Conservation (phyloP, 2,797 vertebrate species). For the Antrozous pallidus region DNA sequence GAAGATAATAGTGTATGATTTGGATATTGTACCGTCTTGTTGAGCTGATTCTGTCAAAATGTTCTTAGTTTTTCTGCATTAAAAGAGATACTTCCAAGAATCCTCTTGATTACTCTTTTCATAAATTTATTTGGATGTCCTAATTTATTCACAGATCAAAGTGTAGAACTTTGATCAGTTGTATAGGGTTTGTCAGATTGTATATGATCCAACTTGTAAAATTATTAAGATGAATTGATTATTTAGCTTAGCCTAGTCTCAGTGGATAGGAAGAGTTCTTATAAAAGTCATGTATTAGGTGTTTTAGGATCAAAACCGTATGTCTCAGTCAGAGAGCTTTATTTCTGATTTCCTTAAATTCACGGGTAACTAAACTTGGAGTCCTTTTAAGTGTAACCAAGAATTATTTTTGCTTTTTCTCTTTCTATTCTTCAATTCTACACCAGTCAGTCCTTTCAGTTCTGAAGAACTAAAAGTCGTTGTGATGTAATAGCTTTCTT, state of each 20-base stretch:
- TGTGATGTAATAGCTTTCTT: background rate
- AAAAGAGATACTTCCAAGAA: constrained; percentile 29
- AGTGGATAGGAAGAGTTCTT: background rate
- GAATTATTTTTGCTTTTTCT: constrained; percentile 39
- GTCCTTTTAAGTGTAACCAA: background rate
- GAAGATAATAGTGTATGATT: constrained; percentile 9
- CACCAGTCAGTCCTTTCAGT: background rate
- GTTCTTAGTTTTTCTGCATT: background rate
- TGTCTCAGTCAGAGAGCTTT: background rate
- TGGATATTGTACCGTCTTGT: background rate
- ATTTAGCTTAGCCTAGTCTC: constrained; percentile 33
- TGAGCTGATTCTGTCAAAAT: constrained; percentile 29
- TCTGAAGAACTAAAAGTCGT: constrained; percentile 1
- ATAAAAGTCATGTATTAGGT: background rate
- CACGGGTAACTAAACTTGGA: background rate
- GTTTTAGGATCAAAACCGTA: constrained; percentile 5
- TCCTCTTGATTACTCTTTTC: constrained; percentile 17
- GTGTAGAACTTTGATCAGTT: background rate
- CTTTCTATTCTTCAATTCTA: background rate
- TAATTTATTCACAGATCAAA: constrained; percentile 2
- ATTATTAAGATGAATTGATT: constrained; percentile 20
- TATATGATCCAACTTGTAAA: background rate
- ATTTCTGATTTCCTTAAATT: constrained; percentile 49
- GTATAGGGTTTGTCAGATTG: background rate
- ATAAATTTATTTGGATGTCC: constrained; percentile 4